Base-by-base conservation (phyloP, 2,888 invertebrate genomes). In the Drosophila mercatorum region DNA sequence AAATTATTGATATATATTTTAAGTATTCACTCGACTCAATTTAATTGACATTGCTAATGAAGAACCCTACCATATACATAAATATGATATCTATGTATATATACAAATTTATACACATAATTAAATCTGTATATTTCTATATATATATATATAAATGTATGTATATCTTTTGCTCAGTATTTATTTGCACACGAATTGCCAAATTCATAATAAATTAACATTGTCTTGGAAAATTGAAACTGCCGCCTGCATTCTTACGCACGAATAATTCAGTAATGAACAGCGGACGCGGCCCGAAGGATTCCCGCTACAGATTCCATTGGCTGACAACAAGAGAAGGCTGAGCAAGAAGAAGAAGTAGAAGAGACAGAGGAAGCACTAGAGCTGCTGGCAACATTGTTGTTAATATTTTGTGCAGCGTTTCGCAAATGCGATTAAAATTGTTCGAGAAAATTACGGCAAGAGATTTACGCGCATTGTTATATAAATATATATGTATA, bases 201-300 rank as follows among this genome's bases (percentile, higher is more conserved):
- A 78, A 89, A 88, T 78, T 86, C 86, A 86, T 86, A 88, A 88
- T 89, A 86, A 89, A 88, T 88, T 83, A 85, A 81, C 72, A 75
- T 76, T 81, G 72, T 79, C 72, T 68, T 76, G 75, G 76, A 69
- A 82, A 85, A 85, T 89, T 84, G 88, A 85, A 85, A 85, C 84
- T 89, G 85, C 79, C 80, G 87, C 68, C 74, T 71, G 40, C 70
- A 83, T 88, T 86, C 83, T 85, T 87, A 88, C 90, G 87, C 90
- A 90, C 87, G 87, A 87, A 83, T 80, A 90, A 90, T 88, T 87
- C 78, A 55, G 83, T 90, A 87, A 90, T 87, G 87, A 90, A 86
- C 85, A 78, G 78, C 79, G 72, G 75, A 55, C n/a, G 40, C 67
- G 58, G 65, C 55, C 28, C 53, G 43, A 26, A 28, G 68, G 52